A percentile compares a stretch with the other conserved stretches of the same genome.
Evolutionary conservation across 2,888 invertebrate species (phyloP).

Genomic region (Drosophila ezoana): DNA sequence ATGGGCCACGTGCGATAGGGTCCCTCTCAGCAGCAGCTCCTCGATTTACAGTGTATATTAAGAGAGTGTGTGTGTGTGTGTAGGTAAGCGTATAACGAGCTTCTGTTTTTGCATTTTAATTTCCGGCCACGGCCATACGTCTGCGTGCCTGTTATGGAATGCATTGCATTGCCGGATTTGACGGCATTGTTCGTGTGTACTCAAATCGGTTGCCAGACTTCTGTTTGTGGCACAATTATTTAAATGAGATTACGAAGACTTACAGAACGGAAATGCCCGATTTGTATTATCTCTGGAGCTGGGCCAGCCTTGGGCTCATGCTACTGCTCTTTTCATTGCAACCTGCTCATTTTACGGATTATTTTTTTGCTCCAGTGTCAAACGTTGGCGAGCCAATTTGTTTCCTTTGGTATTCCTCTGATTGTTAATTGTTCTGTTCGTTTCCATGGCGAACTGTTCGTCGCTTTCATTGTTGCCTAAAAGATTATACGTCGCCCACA

Average conservation of each 20-base stretch:
- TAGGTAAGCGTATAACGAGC: constrained; percentile 72
- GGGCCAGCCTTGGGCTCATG: constrained; percentile 23
- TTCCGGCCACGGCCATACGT: constrained; percentile 58
- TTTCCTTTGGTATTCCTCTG: constrained; percentile 25
- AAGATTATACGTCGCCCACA: constrained; percentile 16
- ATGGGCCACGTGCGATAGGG: constrained; percentile 1
- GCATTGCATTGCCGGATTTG: constrained; percentile 29
- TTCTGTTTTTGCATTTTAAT: constrained; percentile 80
- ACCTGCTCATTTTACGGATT: constrained; percentile 21
- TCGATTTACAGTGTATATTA: not conserved
- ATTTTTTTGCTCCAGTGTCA: constrained; percentile 28
- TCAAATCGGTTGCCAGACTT: constrained; percentile 20
- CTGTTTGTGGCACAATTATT: constrained; percentile 75
- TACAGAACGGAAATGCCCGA: constrained; percentile 70
- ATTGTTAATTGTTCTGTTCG: constrained; percentile 35
- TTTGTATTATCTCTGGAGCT: constrained; percentile 47
- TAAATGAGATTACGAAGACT: constrained; percentile 76
- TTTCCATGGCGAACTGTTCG: constrained; percentile 3
- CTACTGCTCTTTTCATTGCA: constrained; percentile 36
- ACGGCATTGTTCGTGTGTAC: constrained; percentile 40
- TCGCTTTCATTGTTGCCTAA: constrained; percentile 4
- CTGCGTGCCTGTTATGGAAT: constrained; percentile 23
- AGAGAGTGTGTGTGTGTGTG: constrained; percentile 27
- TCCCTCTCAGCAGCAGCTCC: constrained; percentile 2
- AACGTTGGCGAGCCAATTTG: constrained; percentile 45